Base-by-base conservation (phyloP, 2,888 invertebrate species). In the Limnephilus marmoratus region DNA sequence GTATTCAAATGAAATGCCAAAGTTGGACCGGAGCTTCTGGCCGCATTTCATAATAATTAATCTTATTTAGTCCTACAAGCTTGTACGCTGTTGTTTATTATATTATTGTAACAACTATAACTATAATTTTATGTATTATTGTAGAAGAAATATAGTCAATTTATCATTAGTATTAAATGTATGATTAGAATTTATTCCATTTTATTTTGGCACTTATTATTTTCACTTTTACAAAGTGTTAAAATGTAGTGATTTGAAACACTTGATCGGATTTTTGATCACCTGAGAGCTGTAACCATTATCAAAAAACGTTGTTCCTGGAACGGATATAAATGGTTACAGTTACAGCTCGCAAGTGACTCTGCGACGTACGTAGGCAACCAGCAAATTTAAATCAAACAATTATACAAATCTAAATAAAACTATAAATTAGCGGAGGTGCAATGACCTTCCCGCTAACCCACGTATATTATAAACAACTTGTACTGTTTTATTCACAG, bases 131-230 rank as follows among this genome's bases (percentile, higher is more conserved):
- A 68, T 68, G 18, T 90, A 90, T 90, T 81, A 90, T 49, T 90
- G 82, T 90, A 81, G 90, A 90, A 82, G 29, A 45, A 90, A 49
- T 45, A 31, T 90, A 90, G 90, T 90, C 90, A 90, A 81, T 90
- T 81, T 90, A 45, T 90, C 41, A 81, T 24, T 90, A 90, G 90
- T 90, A 49, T 90, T 90, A 90, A 31, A 49, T 53, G 41, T 88
- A 24, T 88, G 37, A 34, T 88, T 88, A 37, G 88, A 88, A 88
- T 80, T 88, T 88, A 37, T 88, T 29, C 5, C 31, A 45, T 83
- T 53, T 29, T 24, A 86, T n/a, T 83, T 68, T 68, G 53, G 18
- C 5, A 68, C 7, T 68, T 68, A 68, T 68, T 24, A 68, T 68
- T 68, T 68, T 68, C 53, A 68, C 53, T 24, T 68, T 24, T 68